Conservation (phyloP, 2,113 vertebrate species). For the Spermophilus dauricus region DNA sequence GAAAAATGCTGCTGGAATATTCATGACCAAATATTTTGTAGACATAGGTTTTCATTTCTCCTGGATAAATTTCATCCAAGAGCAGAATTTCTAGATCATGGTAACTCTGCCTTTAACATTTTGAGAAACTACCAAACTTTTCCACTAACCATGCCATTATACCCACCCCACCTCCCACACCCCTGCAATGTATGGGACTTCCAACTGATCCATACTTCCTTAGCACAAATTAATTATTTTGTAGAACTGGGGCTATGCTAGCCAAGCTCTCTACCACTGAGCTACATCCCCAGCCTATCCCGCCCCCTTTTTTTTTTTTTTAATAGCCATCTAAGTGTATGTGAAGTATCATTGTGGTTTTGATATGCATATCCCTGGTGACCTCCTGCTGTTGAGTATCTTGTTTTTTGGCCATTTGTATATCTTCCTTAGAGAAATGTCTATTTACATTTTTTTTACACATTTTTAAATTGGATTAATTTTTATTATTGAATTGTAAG, state of each 20-base stretch:
- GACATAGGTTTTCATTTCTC: constrained; percentile 4
- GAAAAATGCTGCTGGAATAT: neutral
- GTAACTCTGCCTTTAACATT: neutral
- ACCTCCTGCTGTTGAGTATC: neutral
- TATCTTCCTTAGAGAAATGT: neutral
- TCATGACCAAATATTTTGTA: neutral
- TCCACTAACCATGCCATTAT: neutral
- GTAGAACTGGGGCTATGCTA: neutral
- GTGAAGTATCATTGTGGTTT: neutral
- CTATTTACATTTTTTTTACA: too few species aligned
- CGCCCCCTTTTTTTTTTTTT: neutral
- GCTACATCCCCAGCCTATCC: neutral
- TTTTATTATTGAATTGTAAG: too few species aligned
- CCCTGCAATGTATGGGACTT: neutral
- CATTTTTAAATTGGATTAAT: too few species aligned
- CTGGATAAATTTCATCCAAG: neutral
- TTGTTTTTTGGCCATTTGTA: neutral
- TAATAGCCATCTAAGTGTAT: neutral
- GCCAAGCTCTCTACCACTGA: neutral
- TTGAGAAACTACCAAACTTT: neutral
- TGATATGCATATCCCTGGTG: neutral
- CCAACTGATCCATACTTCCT: neutral
- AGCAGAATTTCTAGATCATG: neutral
- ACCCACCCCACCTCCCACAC: neutral
- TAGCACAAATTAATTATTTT: neutral